Evolutionary conservation across 23 tunicate genomes (phyloP).

Genomic region (Corella eumyota): DNA sequence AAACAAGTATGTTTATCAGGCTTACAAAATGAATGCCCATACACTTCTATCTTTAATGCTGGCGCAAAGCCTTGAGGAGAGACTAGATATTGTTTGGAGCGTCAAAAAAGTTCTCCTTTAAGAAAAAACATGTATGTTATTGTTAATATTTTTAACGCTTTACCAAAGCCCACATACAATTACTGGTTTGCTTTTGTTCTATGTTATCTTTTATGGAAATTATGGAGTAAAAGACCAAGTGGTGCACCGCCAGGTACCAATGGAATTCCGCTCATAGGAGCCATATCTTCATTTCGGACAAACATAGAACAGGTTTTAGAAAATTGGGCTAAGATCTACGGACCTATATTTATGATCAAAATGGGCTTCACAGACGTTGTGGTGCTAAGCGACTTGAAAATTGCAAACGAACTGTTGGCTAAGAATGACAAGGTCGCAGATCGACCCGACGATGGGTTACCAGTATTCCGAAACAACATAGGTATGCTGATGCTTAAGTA

Average conservation of each 20-base stretch:
- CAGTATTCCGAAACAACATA: constrained; percentile 5
- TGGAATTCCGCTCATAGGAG: constrained; percentile 11
- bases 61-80: too few species aligned
- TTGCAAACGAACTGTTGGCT: constrained; percentile 30
- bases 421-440: constrained; percentile 25
- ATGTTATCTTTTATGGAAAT: too few species aligned
- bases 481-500: constrained; percentile 18
- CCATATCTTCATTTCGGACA: constrained; percentile 4
- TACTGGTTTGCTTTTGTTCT: too few species aligned
- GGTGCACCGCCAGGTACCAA: neutral
- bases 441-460: constrained; percentile 21
- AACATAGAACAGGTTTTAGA: constrained; percentile 19
- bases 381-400: constrained; percentile 14
- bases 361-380: constrained; percentile 16
- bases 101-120: too few species aligned
- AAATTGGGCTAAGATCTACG: constrained; percentile 13
- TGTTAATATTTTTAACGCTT: too few species aligned
- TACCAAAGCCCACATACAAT: too few species aligned
- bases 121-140: too few species aligned
- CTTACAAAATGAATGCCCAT: too few species aligned
- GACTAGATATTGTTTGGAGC: too few species aligned
- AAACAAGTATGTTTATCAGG: too few species aligned
- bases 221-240: neutral
- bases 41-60: too few species aligned
- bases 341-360: constrained; percentile 32